Evolutionary conservation across 2,888 invertebrate genomes (phyloP).

Genomic region (Morpho deidamia): DNA sequence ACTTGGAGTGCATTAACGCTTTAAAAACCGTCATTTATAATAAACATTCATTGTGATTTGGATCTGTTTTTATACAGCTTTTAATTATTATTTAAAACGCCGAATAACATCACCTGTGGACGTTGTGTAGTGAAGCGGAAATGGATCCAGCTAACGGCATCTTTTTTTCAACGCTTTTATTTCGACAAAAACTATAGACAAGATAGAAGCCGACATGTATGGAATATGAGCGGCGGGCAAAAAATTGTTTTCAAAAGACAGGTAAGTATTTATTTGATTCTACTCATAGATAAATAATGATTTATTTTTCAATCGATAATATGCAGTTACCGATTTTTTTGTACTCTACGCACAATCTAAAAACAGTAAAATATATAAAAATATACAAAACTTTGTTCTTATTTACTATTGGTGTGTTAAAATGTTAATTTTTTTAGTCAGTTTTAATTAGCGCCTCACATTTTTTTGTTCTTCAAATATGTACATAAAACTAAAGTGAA

Average conservation of each 20-base stretch:
- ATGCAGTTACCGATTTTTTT: no score
- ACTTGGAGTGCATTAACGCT: neutral
- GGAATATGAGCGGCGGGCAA: conserved; percentile 54
- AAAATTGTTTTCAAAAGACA: conserved; percentile 38
- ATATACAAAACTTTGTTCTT: no score
- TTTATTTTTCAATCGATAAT: neutral
- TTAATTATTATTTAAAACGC: conserved; percentile 64
- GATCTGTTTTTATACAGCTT: conserved; percentile 40
- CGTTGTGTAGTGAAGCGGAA: conserved; percentile 70
- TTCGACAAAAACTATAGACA: conserved; percentile 53
- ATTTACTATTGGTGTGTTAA: no score
- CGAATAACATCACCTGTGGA: conserved; percentile 68
- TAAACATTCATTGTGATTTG: conserved; percentile 22
- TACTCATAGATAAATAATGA: conserved; percentile 6
- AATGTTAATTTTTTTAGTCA: no score
- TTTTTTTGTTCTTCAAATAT: no score
- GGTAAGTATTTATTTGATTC: conserved; percentile 12
- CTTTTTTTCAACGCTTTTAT: conserved; percentile 56
- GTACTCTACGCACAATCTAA: no score
- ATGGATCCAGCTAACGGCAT: conserved; percentile 69
- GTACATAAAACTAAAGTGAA: no score
- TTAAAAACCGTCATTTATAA: conserved; percentile 20
- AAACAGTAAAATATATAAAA: no score
- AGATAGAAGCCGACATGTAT: conserved; percentile 65
- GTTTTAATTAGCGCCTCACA: no score